A percentile compares a stretch with the other conserved stretches of the same genome.
Evolutionary conservation across 2,797 vertebrate genomes (phyloP).

Genomic region (Propithecus perrieri): DNA sequence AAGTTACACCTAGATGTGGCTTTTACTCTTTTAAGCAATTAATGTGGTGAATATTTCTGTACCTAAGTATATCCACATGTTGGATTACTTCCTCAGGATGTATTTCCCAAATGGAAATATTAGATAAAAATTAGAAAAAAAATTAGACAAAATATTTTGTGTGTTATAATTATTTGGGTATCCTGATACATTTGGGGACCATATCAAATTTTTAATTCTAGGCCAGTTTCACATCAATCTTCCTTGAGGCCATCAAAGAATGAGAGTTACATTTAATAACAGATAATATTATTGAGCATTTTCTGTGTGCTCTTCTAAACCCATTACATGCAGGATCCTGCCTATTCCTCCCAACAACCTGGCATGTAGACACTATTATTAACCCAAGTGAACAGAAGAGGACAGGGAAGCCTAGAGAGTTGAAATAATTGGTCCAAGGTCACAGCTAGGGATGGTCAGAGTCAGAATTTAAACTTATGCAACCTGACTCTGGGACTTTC

Average conservation of each 20-base stretch:
- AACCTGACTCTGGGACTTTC: neutral
- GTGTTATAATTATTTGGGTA: neutral
- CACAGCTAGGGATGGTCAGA: neutral
- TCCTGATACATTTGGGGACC: neutral
- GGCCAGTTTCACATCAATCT: neutral
- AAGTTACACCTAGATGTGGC: neutral
- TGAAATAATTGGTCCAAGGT: neutral
- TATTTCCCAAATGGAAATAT: neutral
- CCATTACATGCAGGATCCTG: neutral
- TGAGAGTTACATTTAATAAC: conserved; percentile 25
- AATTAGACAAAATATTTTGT: neutral
- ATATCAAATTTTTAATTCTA: conserved; percentile 6
- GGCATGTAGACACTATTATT: neutral
- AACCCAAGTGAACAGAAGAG: neutral
- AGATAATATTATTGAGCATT: neutral
- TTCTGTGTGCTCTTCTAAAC: conserved; percentile 3
- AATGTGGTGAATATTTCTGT: neutral
- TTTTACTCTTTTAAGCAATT: neutral
- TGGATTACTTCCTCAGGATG: neutral
- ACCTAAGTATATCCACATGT: neutral
- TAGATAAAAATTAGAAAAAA: conserved; percentile 1
- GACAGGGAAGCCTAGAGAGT: neutral
- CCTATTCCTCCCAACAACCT: neutral
- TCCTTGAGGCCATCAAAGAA: neutral
- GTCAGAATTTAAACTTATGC: neutral